Percentiles rank a stretch among this genome's conserved stretches.
phyloP scores from a whole-genome alignment of 2,113 vertebrate species.

The Bungarus multicinctus region DNA sequence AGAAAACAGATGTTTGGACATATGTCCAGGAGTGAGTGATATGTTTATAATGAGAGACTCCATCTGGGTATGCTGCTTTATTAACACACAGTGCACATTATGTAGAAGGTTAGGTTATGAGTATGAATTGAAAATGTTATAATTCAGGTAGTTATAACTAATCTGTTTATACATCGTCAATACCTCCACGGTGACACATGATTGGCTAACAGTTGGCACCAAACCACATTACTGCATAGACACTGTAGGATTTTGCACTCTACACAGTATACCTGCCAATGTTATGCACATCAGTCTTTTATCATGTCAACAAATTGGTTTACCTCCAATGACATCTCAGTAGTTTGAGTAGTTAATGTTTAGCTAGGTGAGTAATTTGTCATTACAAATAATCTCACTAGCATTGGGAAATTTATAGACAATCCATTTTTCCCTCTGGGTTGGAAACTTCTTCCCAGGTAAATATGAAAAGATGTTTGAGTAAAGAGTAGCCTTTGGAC shows the following conservation, averaged over 20 bases:
- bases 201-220: constrained; percentile 19
- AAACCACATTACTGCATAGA: constrained; percentile 1
- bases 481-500: not conserved
- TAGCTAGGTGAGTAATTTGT: not conserved
- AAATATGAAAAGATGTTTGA: not conserved
- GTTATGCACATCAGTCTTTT: constrained; percentile 24
- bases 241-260: not conserved
- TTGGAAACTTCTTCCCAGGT: not conserved
- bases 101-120: constrained; percentile 40
- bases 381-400: not conserved
- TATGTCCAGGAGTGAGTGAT: constrained; percentile 46
- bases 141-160: constrained; percentile 43
- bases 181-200: constrained; percentile 2
- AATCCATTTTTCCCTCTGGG: not conserved
- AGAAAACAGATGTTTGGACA: constrained; percentile 54
- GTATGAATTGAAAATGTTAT: constrained; percentile 44
- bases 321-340: constrained; percentile 5
- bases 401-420: not conserved
- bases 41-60: constrained; percentile 49
- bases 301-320: not conserved
- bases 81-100: constrained; percentile 52
- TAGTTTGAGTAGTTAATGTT: constrained; percentile 21
- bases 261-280: constrained; percentile 16
- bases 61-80: constrained; percentile 55
- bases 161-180: constrained; percentile 18